phyloP scores from a whole-genome alignment of 2,113 vertebrate genomes.

The Cacatua alba region DNA sequence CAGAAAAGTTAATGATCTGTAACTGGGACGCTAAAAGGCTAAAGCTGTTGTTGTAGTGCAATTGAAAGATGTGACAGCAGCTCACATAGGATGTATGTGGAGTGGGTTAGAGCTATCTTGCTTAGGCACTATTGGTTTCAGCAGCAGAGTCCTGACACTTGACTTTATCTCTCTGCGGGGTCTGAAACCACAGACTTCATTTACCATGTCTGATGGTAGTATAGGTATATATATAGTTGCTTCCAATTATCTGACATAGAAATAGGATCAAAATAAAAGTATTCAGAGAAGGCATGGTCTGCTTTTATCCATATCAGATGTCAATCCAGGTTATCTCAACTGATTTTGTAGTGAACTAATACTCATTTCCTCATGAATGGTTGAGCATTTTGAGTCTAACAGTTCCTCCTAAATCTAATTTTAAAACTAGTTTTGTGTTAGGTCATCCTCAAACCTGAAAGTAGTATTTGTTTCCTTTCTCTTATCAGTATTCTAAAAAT shows the following conservation, averaged over 20 bases:
- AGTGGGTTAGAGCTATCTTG: fast-evolving
- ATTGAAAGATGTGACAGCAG: background rate
- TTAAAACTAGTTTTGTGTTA: background rate
- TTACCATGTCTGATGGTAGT: background rate
- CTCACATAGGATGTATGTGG: fast-evolving
- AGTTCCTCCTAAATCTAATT: background rate
- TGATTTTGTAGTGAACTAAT: background rate
- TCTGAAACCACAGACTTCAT: background rate
- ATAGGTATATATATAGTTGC: background rate
- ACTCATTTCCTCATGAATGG: background rate
- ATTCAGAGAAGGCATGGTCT: background rate
- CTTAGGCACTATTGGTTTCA: background rate
- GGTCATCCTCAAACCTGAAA: background rate
- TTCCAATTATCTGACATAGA: background rate
- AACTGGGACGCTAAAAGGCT: background rate
- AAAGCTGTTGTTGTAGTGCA: background rate
- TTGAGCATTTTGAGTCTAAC: background rate
- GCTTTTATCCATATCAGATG: background rate
- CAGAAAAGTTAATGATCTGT: background rate
- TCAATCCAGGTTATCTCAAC: background rate
- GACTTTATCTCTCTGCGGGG: background rate
- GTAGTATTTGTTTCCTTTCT: background rate
- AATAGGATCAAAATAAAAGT: background rate
- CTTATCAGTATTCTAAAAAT: background rate
- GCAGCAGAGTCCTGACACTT: background rate